These are phyloP conservation scores for Acestrorhynchus altus DNA, from an alignment of 2,797 vertebrate species.

Conservation along the genomic window DNA sequence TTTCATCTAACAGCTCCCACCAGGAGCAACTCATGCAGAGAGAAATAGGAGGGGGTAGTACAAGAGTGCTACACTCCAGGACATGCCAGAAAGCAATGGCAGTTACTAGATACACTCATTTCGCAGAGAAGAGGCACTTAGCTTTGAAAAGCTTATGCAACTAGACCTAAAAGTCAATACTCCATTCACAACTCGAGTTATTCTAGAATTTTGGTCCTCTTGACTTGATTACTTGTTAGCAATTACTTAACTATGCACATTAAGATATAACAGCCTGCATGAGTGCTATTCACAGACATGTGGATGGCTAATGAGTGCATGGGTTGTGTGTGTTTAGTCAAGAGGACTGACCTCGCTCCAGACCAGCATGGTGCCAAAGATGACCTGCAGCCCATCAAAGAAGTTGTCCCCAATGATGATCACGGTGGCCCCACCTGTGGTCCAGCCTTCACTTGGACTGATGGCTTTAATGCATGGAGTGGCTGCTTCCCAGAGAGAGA, in stretches of 20 bases:
- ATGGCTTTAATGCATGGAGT: slow-evolving; percentile 99
- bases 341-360: slow-evolving; percentile 94
- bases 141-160: slow-evolving; percentile 2
- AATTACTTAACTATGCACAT: background rate
- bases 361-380: slow-evolving; percentile 99
- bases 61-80: background rate
- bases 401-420: slow-evolving; percentile 99
- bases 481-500: slow-evolving; percentile 81
- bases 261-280: background rate
- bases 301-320: background rate
- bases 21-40: slow-evolving; percentile 23
- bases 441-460: slow-evolving; percentile 99
- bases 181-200: background rate
- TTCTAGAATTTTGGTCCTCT: background rate
- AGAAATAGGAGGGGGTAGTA: slow-evolving; percentile 12
- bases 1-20: slow-evolving; percentile 44
- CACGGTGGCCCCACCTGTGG: slow-evolving; percentile 96
- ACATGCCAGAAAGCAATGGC: background rate
- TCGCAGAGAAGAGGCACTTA: background rate
- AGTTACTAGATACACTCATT: background rate
- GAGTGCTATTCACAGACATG: background rate
- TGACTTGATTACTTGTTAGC: background rate
- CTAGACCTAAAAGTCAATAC: background rate
- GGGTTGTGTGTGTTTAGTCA: background rate
- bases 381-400: slow-evolving; percentile 98